Percentiles rank a stretch among this genome's conserved stretches.
phyloP scores from a whole-genome alignment of 2,888 invertebrate genomes.

The Hybos culiciformis region DNA sequence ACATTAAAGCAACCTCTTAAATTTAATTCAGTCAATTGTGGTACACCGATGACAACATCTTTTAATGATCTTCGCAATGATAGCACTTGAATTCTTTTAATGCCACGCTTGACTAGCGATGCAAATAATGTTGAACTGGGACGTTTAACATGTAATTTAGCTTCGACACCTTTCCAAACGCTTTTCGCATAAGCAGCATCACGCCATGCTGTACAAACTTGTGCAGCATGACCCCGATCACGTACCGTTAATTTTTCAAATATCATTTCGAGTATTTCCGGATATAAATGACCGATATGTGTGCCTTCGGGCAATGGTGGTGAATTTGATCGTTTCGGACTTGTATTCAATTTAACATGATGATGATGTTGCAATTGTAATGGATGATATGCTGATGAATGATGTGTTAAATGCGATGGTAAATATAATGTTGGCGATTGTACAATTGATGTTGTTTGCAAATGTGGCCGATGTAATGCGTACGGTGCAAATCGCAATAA shows the following conservation, averaged over 20 bases:
- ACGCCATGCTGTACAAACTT: conserved; percentile 79
- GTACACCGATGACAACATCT: conserved; percentile 74
- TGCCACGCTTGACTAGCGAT: conserved; percentile 74
- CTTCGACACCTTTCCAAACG: conserved; percentile 90
- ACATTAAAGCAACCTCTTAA: conserved; percentile 90
- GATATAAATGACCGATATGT: conserved; percentile 79
- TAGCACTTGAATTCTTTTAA: conserved; percentile 76
- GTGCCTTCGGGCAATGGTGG: conserved; percentile 44
- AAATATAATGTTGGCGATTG: conserved; percentile 28
- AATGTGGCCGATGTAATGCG: conserved; percentile 52
- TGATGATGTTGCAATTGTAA: conserved; percentile 33
- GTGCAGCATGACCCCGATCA: conserved; percentile 81
- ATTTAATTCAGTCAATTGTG: conserved; percentile 75
- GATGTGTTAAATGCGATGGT: conserved; percentile 27
- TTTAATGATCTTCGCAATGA: conserved; percentile 69
- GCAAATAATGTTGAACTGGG: conserved; percentile 74
- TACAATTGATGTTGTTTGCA: conserved; percentile 22
- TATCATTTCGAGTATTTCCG: conserved; percentile 83
- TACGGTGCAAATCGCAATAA: conserved; percentile 43
- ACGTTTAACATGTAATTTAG: conserved; percentile 72
- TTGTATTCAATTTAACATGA: conserved; percentile 17
- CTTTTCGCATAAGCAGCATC: conserved; percentile 86
- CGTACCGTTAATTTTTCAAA: conserved; percentile 78
- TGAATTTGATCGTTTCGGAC: conserved; percentile 19
- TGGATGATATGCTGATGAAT: conserved; percentile 23